Evolutionary conservation across 2,888 invertebrate species (phyloP).

Genomic region (Pseudeuparius sepicola): DNA sequence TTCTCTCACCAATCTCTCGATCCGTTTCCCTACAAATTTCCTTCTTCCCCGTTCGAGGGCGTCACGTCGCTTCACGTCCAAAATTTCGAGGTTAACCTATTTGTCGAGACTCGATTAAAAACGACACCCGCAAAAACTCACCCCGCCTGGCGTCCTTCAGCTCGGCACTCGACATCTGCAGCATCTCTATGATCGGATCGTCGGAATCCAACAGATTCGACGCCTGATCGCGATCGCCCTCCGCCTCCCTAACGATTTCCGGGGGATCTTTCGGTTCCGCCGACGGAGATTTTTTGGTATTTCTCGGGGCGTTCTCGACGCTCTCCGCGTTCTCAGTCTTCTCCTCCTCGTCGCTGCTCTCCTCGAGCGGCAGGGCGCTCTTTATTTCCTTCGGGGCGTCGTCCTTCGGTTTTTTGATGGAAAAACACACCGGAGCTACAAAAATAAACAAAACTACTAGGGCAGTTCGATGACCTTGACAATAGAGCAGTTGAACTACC

Average conservation of each 20-base stretch:
- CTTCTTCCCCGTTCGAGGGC: too few relatives aligned
- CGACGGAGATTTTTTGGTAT: constrained; percentile 2
- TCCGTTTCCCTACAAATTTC: too few relatives aligned
- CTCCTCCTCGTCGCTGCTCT: constrained; percentile 64
- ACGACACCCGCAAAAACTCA: constrained; percentile 20
- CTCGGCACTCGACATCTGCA: constrained; percentile 45
- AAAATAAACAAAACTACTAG: too few relatives aligned
- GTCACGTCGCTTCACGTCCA: too few relatives aligned
- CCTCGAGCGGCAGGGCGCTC: constrained; percentile 66
- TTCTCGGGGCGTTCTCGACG: not conserved
- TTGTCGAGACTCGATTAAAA: too few relatives aligned
- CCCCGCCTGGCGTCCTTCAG: constrained; percentile 37
- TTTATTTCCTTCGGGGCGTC: constrained; percentile 43
- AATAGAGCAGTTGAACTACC: too few relatives aligned
- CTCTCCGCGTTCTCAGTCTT: not conserved
- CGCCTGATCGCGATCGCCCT: constrained; percentile 14
- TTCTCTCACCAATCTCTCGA: too few relatives aligned
- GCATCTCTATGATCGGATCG: constrained; percentile 43
- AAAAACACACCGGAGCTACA: constrained; percentile 70
- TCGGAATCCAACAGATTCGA: constrained; percentile 33
- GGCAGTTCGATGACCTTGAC: too few relatives aligned
- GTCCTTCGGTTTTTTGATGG: constrained; percentile 71
- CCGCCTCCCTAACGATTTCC: not conserved
- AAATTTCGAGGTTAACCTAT: too few relatives aligned
- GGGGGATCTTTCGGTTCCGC: not conserved